Evolutionary conservation across 2,888 invertebrate genomes (phyloP).

Genomic region (Helicoverpa assulta): DNA sequence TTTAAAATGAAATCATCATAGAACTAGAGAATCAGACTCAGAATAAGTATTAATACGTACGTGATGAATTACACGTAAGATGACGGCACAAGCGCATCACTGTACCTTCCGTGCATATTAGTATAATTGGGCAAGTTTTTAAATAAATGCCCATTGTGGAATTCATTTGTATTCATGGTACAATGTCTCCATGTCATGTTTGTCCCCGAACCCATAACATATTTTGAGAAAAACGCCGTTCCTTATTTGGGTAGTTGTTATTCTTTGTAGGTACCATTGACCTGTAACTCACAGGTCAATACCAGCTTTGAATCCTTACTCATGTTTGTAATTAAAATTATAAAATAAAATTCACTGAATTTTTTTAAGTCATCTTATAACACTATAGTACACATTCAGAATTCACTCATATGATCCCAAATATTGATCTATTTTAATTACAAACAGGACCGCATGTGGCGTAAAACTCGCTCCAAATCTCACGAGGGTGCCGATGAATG

Average conservation of each 20-base stretch:
- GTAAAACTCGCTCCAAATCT: slow-evolving; percentile 91
- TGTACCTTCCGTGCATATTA: slow-evolving; percentile 21
- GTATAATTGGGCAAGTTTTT: slow-evolving; percentile 47
- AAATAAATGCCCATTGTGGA: slow-evolving; percentile 26
- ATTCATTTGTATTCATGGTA: slow-evolving; percentile 47
- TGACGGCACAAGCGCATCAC: slow-evolving; percentile 19
- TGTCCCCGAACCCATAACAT: neutral
- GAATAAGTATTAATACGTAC: slow-evolving; percentile 13
- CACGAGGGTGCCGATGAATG: slow-evolving; percentile 86
- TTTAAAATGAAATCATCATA: neutral
- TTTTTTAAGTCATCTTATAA: neutral
- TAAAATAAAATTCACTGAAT: neutral
- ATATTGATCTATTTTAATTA: neutral
- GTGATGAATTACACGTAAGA: slow-evolving; percentile 10
- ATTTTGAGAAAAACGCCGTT: slow-evolving; percentile 18
- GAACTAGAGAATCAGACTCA: no score
- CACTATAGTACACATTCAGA: neutral
- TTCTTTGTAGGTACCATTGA: slow-evolving; percentile 33
- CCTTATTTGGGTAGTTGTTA: slow-evolving; percentile 16
- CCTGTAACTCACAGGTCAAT: slow-evolving; percentile 33
- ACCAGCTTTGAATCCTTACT: slow-evolving; percentile 9
- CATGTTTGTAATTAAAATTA: neutral
- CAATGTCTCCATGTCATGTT: neutral
- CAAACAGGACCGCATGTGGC: slow-evolving; percentile 91
- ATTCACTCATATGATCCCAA: neutral